phyloP scores from a whole-genome alignment of 2,113 vertebrate genomes.

The Rattus norvegicus region DNA sequence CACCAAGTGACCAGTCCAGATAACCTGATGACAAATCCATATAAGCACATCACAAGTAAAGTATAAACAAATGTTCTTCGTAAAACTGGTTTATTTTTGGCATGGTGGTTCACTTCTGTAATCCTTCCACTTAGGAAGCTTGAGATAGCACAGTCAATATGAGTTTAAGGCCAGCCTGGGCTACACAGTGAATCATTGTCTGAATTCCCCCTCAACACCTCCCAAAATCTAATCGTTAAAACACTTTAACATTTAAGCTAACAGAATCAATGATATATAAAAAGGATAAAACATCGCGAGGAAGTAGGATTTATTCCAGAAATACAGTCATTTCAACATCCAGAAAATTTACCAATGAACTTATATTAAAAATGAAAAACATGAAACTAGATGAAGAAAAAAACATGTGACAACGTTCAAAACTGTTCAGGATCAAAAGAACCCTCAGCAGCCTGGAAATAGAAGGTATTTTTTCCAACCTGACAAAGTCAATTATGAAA shows the following conservation, averaged over 20 bases:
- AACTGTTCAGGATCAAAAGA: neutral
- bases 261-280: conserved; percentile 25
- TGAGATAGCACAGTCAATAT: neutral
- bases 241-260: conserved; percentile 4
- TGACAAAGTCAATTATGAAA: neutral
- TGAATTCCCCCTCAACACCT: neutral
- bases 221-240: neutral
- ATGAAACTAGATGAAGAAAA: neutral
- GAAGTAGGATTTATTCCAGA: conserved; percentile 2
- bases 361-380: neutral
- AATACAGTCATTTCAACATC: conserved; percentile 50
- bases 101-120: neutral
- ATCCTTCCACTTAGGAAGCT: neutral
- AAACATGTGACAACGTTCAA: conserved; percentile 33
- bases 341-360: conserved; percentile 4
- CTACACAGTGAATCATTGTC: neutral
- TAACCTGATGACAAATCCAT: conserved; percentile 9
- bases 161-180: neutral
- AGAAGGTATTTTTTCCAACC: neutral
- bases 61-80: neutral
- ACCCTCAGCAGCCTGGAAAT: neutral
- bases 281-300: neutral
- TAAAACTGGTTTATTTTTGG: neutral
- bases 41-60: conserved; percentile 25
- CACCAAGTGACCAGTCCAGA: neutral